Evolutionary conservation across 2,888 invertebrate genomes (phyloP), one percentile per base, ranked within the genome.

Genomic region (Troides aeacus): DNA sequence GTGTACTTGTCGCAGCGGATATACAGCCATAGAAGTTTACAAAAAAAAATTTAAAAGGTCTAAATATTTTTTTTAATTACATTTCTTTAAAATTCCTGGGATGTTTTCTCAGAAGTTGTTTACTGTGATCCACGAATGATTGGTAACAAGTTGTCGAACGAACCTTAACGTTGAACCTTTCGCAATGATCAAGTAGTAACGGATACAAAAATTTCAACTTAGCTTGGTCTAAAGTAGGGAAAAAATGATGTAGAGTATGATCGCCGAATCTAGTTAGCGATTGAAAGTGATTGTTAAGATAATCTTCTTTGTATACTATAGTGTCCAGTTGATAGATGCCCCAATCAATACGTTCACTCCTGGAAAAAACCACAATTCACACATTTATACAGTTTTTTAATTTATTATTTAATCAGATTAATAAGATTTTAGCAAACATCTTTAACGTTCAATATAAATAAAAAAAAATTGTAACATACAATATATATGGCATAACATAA

Each of bases 181-280:
- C 84, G 75, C 95, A 94, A 42, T 95, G 95, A 73, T 95, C 89
- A 12, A 94, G 75, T 17, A 95, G 91, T 0, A 93, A 92, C 0
- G 95, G 94, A 79, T 95, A 94, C 4, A 97, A 87, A 64, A 94
- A 93, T 12, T 94, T 93, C 18, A 97, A 84, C 69, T 95, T 93
- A 0, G 94, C 95, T 78, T 97, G 97, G 81, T 97, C 97, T 46
- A 97, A 78, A 0, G 96, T 96, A 0, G 97, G 97, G 76, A 97
- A 95, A 23, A 97, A 88, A 84, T 97, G 97, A 83, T 97, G 97
- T 2, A 97, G 87, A 0, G 93, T 93, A 81, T 97, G 97, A 71
- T 96, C 95, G 0, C 97, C 97, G 77, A 96, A 97, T 72, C 95
- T 93, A 0, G 96, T 95, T 67, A 97, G 82, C 0, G 94, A 94